Evolutionary conservation across 2,888 invertebrate species (phyloP), one percentile per base, ranked within the genome.

Genomic region (Drosophila lacicola): DNA sequence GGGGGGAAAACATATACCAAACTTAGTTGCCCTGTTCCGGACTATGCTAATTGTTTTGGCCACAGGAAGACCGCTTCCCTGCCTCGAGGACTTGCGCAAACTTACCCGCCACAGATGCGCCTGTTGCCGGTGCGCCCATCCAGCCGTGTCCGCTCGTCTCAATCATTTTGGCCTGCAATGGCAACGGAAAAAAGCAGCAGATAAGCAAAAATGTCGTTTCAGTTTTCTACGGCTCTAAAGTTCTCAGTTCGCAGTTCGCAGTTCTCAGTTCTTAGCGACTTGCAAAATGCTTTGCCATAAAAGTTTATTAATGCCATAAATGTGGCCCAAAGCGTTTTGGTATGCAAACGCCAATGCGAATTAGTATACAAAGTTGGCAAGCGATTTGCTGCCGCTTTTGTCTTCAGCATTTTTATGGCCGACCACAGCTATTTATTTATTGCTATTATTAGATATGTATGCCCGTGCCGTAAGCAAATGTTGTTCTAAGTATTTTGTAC

Each of bases 61-160:
- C 8, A 29, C 41, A 39, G 39, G 51, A 53, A 17, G 51, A 11
- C 39, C 21, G 11, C 14, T 17, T 21, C 11, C 14, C 21, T 50
- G 14, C 37, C n/a, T 37, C 19, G 36, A 13, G 47, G 61, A 63
- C 39, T 54, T 64, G 54, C 13, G 8, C 29, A 29, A 29, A 90
- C 90, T 91, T 90, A 91, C 91, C 91, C 77, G 91, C 91, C 74
- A 91, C 91, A 62, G 91, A 92, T 65, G 91, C 85, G 57, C 91
- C 91, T 45, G 92, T 81, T 53, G 91, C 91, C 21, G 92, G 90
- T 69, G 90, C 91, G 46, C 90, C 88, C 91, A 91, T 91, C 91
- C 91, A 91, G 68, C 82, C 90, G 80, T 91, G 92, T 76, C 88
- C 90, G 68, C 91, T 91, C 73, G 89, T 91, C 82, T 91, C 91